Evolutionary conservation across 2,113 vertebrate species (phyloP), one percentile per base, ranked within the genome.

Genomic region (Saguinus imperator): DNA sequence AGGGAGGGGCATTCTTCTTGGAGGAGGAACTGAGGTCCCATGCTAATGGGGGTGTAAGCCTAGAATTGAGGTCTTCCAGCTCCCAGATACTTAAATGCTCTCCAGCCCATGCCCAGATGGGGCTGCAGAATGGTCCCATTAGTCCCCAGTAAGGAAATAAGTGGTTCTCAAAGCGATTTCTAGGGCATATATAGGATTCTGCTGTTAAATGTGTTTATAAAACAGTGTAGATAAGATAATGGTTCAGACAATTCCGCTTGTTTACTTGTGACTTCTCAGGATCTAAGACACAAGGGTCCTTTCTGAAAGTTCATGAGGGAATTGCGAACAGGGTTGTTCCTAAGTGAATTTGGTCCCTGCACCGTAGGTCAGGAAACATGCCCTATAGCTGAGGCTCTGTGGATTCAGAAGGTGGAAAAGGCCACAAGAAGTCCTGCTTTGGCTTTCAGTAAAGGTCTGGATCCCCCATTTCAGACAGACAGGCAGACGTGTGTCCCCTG

Each of bases 301-400:
- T 92, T 81, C 64, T 18, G 61, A 80, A 92, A 73, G 57, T 68
- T 96, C 48, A 55, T 11, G 21, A 79, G 48, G 75, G 27, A 73
- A 37, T 1, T 43, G 73, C 83, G 80, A 48, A 43, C 9, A 40
- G 48, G 40, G 40, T 18, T 18, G 52, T 87, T 89, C 52, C 21
- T 80, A 76, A 45, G 52, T 27, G 37, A 87, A 68, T 85, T 17
- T 81, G 76, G 73, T 9, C 64, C 55, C 70, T 58, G 55, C 1
- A 10, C 18, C 35, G 55, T 76, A 64, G 11, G 32, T 32, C 35
- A 21, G 81, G 85, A 48, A 92, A 29, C 50, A 8, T 11, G 21
- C 77, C 66, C 50, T 7, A 9, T 45, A 94, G 64, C 45, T 20
- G 6, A 37, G 55, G 32, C 9, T 48, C 57, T 89, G 4, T 79